Percentiles rank a stretch among this genome's conserved stretches.
phyloP scores from a whole-genome alignment of 2,113 vertebrate genomes.

The Microcebus lehilahytsara region DNA sequence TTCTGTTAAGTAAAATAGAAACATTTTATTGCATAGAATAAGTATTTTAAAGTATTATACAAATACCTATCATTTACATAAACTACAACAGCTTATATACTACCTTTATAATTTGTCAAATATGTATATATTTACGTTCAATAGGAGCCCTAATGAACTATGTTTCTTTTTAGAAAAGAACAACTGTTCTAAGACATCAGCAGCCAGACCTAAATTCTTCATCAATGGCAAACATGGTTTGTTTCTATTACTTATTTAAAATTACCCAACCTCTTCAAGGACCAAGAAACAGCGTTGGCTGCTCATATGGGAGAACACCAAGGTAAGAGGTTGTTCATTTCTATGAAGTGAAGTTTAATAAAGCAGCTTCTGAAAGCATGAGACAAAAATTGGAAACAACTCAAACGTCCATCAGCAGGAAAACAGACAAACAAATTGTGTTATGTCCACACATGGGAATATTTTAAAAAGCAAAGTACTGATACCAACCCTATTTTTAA shows the following conservation, averaged over 20 bases:
- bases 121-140: background rate
- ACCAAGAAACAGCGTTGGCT: slow-evolving; percentile 2
- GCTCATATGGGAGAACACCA: background rate
- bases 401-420: background rate
- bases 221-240: background rate
- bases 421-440: slow-evolving; percentile 34
- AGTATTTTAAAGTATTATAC: slow-evolving; percentile 16
- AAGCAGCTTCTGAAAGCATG: background rate
- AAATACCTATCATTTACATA: slow-evolving; percentile 14
- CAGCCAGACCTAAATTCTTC: background rate
- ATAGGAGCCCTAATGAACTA: background rate
- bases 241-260: slow-evolving; percentile 43
- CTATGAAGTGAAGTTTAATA: slow-evolving; percentile 30
- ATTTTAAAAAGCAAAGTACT: background rate
- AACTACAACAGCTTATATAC: background rate
- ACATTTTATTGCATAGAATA: background rate
- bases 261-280: slow-evolving; percentile 27
- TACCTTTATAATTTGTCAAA: background rate
- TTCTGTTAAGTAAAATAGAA: background rate
- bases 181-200: background rate
- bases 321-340: background rate
- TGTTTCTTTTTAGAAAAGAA: slow-evolving; percentile 39
- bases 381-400: slow-evolving; percentile 21
- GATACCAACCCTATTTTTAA: background rate
- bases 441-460: background rate